Conservation (phyloP, 2,797 vertebrate genomes). For the Platyrinchus mystaceus region DNA sequence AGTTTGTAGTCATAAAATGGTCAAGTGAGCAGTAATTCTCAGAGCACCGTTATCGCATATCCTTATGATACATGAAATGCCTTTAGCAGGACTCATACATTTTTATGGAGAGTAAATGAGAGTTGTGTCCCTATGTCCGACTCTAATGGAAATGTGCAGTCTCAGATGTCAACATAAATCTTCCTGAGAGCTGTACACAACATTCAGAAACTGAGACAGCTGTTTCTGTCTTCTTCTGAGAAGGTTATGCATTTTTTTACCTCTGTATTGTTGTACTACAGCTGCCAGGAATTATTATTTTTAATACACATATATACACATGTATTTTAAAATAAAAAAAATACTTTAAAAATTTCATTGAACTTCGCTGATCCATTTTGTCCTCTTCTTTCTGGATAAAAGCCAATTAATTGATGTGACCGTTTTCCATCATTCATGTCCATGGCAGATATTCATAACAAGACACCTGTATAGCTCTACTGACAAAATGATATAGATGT, state of each 20-base stretch:
- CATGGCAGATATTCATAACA: not conserved
- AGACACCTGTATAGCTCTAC: not conserved
- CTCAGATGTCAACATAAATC: constrained; percentile 25
- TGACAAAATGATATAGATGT: not conserved
- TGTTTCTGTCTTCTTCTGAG: not conserved
- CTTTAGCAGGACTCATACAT: constrained; percentile 25
- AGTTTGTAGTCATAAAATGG: constrained; percentile 42
- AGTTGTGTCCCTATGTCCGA: not conserved
- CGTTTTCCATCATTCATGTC: not conserved
- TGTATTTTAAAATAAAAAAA: fast-evolving
- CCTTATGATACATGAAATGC: constrained; percentile 14
- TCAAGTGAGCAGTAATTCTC: constrained; percentile 48
- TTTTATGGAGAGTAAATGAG: constrained; percentile 53
- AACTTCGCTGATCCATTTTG: not conserved
- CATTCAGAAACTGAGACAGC: not conserved
- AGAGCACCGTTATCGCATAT: not conserved
- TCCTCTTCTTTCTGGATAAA: not conserved
- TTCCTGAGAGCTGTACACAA: not conserved
- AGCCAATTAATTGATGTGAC: not conserved
- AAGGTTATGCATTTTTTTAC: not conserved
- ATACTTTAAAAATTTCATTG: not conserved
- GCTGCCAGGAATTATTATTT: not conserved
- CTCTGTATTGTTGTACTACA: not conserved
- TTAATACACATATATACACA: not conserved
- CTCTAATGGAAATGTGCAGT: constrained; percentile 17